Evolutionary conservation across 2,797 vertebrate genomes (phyloP), one percentile per base, ranked within the genome.

Genomic region (Diceros bicornis): DNA sequence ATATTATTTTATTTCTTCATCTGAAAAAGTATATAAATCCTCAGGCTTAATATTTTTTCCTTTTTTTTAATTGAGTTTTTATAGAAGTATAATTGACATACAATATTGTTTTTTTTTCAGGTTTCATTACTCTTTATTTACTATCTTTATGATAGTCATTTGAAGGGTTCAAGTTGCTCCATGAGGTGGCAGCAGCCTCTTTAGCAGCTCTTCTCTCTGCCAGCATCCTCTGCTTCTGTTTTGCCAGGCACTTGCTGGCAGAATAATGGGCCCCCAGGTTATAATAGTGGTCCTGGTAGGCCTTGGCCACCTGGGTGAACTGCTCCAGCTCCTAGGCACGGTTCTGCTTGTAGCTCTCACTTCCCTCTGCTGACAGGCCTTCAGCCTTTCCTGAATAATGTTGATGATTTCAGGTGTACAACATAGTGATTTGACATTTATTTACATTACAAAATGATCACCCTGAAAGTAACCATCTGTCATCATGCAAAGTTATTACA

Each of bases 221-320:
- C 59, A 99, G 99, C 99, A 99, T 99, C 96, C 99, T 98, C 17
- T 99, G 99, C 97, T 99, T 99, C 98, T 99, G 99, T 97, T 99
- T 99, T 98, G 99, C 99, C 94, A 99, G 98, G 98, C 99, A 99
- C 0, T 99, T 99, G 61, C 99, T 98, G 1, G 98, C 99, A 1
- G 96, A 99, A 41, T 97, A 99, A 0, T 99, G 99, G 1, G 97
- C 99, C 1, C 99, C 99, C 4, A 99, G 98, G 23, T 99, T 99
- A 0, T 98, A 99, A 32, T 99, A 99, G 98, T 99, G 99, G 27
- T 98, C 98, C 96, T 99, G 98, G 97, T 98, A 99, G 81, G 98
- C 99, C 96, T 98, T 99, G 93, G 99, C 69, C 55, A 99, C 99
- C 29, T 99, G 97, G 0, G 55, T 29, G 86, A 99, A 99, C 98